Evolutionary conservation across 2,797 vertebrate genomes (phyloP).

Genomic region (Propithecus deckenii): DNA sequence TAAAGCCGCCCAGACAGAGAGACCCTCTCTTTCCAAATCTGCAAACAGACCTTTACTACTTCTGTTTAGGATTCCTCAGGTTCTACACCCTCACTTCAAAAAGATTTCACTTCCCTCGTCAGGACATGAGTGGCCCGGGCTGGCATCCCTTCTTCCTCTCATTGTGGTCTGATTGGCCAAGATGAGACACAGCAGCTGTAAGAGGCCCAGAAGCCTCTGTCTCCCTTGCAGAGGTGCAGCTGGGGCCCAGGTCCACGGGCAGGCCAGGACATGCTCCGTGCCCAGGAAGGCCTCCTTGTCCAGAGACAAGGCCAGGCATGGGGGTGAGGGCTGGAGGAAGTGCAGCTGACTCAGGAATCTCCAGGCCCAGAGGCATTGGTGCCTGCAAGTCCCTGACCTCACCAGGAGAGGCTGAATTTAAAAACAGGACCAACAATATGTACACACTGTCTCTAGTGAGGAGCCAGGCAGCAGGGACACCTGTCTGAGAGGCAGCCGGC

Average conservation of each 20-base stretch:
- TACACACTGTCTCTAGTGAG: slow-evolving; percentile 55
- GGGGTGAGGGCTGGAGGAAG: neutral
- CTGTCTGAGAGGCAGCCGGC: slow-evolving; percentile 43
- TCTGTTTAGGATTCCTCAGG: neutral
- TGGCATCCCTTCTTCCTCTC: neutral
- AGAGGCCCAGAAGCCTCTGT: no score
- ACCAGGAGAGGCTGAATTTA: neutral
- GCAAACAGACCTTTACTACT: slow-evolving; percentile 25
- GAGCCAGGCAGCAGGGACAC: slow-evolving; percentile 57
- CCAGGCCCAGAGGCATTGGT: slow-evolving; percentile 27
- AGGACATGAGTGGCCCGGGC: no score
- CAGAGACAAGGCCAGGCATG: neutral
- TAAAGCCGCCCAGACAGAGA: slow-evolving; percentile 20
- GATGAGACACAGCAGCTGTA: neutral
- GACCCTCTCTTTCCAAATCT: slow-evolving; percentile 34
- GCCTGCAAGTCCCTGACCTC: slow-evolving; percentile 27
- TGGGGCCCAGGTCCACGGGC: neutral
- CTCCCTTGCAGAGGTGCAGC: neutral
- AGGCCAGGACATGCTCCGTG: neutral
- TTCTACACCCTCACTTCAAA: slow-evolving; percentile 17
- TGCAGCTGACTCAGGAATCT: neutral
- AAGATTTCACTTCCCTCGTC: neutral
- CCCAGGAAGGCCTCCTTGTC: neutral
- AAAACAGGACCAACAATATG: neutral
- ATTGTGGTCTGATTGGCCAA: neutral